Evolutionary conservation across 1,140 invertebrate species (phyloP).

Genomic region (Bombus breviceps): DNA sequence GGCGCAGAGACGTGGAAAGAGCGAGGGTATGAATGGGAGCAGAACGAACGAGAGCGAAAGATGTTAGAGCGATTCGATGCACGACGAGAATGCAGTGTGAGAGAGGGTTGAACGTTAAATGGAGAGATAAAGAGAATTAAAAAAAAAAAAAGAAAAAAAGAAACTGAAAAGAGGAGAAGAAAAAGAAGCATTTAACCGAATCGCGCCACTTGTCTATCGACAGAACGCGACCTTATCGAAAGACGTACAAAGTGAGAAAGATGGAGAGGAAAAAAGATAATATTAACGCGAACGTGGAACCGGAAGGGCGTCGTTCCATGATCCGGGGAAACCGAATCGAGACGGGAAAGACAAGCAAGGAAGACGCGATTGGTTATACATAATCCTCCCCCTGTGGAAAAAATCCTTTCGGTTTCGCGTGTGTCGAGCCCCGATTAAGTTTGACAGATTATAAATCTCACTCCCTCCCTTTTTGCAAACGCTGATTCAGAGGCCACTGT

Average conservation of each 20-base stretch:
- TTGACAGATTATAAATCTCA: slow-evolving; percentile 77
- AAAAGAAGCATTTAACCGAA: slow-evolving; percentile 27
- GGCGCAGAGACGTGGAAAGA: slow-evolving; percentile 15
- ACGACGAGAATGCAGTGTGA: background rate
- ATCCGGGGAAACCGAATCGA: background rate
- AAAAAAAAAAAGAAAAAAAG: background rate
- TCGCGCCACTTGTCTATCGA: slow-evolving; percentile 51
- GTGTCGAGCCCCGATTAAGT: slow-evolving; percentile 77
- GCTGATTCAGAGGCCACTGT: slow-evolving; percentile 47
- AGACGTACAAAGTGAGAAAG: slow-evolving; percentile 65
- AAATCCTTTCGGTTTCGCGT: slow-evolving; percentile 55
- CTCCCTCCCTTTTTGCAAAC: slow-evolving; percentile 58
- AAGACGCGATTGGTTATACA: background rate
- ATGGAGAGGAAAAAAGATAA: background rate
- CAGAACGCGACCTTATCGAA: slow-evolving; percentile 61
- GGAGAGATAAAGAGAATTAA: background rate
- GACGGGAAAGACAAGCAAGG: background rate
- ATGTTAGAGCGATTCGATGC: background rate
- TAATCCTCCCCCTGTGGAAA: background rate
- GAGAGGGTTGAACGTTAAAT: background rate
- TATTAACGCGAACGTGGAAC: slow-evolving; percentile 35
- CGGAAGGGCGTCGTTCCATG: slow-evolving; percentile 5
- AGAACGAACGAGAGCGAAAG: slow-evolving; percentile 4
- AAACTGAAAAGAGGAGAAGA: background rate
- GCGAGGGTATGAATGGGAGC: slow-evolving; percentile 10